These are phyloP conservation scores for Protaetia brevitarsis DNA, from an alignment of 1,140 invertebrate species.

Conservation along the genomic window DNA sequence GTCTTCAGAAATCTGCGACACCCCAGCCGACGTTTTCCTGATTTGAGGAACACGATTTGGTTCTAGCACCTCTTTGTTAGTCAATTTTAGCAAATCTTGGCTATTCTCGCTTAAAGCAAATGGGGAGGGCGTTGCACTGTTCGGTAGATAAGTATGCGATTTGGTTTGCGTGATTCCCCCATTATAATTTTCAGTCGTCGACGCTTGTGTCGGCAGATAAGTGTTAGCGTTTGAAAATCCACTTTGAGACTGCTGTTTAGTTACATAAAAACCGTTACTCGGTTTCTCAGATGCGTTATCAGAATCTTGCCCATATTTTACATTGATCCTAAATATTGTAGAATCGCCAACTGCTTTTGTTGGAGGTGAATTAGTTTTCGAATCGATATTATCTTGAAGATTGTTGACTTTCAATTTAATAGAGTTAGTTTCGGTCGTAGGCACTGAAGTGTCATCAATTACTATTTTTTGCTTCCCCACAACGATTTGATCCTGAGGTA, in stretches of 20 bases:
- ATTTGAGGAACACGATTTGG: background rate
- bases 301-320: background rate
- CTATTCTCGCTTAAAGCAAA: background rate
- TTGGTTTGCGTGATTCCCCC: conserved; percentile 1
- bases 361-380: too few relatives aligned
- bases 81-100: background rate
- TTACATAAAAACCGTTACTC: background rate
- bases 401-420: background rate
- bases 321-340: conserved; percentile 1
- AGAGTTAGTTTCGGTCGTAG: background rate
- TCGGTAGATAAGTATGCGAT: background rate
- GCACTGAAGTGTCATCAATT: background rate
- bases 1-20: background rate
- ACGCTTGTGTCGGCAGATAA: conserved; percentile 21
- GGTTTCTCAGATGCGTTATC: background rate
- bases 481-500: background rate
- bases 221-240: background rate
- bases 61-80: background rate
- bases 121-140: background rate
- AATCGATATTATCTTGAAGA: background rate
- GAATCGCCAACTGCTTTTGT: background rate
- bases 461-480: background rate
- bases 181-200: background rate
- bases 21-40: background rate
- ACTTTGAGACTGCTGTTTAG: background rate